These are phyloP conservation scores for Ptychoptera albimana DNA, from an alignment of 2,888 invertebrate species.

Conservation along the genomic window DNA sequence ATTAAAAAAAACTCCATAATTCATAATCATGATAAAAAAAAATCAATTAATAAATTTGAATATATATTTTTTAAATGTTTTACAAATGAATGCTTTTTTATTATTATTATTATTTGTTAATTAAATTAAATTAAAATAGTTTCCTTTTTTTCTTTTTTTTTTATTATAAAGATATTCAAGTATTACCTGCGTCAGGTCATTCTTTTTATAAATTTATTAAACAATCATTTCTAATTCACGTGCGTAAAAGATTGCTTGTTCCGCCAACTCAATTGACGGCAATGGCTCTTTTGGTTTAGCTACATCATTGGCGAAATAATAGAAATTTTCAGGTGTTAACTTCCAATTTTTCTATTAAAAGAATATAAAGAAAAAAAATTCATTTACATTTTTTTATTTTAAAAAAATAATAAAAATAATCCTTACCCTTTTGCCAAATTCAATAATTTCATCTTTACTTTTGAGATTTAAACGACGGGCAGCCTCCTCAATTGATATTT, in stretches of 20 bases:
- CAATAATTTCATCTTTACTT: slow-evolving; percentile 57
- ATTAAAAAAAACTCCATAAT: too few relatives aligned
- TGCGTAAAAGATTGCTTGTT: slow-evolving; percentile 92
- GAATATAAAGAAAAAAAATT: slow-evolving; percentile 10
- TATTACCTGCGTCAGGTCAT: neutral
- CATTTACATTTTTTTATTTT: slow-evolving; percentile 8
- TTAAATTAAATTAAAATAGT: too few relatives aligned
- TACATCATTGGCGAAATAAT: slow-evolving; percentile 63
- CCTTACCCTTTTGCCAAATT: slow-evolving; percentile 61
- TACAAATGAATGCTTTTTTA: too few relatives aligned
- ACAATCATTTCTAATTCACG: slow-evolving; percentile 99
- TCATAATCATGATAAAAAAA: too few relatives aligned
- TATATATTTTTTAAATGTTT: too few relatives aligned
- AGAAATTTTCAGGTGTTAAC: slow-evolving; percentile 58
- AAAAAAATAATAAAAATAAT: slow-evolving; percentile 8
- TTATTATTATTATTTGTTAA: too few relatives aligned
- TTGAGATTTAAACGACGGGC: slow-evolving; percentile 76
- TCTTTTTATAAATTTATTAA: slow-evolving; percentile 35
- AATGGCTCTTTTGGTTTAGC: slow-evolving; percentile 62
- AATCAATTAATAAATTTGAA: too few relatives aligned
- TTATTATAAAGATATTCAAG: neutral
- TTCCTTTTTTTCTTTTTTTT: neutral
- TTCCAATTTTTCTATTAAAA: slow-evolving; percentile 69
- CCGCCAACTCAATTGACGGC: slow-evolving; percentile 79
- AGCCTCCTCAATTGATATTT: slow-evolving; percentile 74